Evolutionary conservation across 2,113 vertebrate genomes (phyloP).

Genomic region (Paradisaea rubra): DNA sequence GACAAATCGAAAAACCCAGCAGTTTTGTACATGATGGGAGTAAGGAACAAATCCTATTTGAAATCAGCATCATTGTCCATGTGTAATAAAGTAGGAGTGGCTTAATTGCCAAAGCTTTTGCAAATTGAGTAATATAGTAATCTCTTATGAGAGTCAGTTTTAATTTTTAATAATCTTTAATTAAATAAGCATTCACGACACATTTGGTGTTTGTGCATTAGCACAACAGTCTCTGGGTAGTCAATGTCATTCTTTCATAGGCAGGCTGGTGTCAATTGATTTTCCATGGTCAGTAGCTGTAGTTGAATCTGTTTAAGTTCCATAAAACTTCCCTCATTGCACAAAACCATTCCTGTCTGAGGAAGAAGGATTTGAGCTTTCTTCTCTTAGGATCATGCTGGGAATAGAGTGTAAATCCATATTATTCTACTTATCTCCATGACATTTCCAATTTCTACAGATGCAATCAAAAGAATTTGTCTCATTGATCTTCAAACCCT

Average conservation of each 20-base stretch:
- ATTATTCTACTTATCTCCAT: slow-evolving; percentile 33
- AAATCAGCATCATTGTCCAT: neutral
- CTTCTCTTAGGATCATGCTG: neutral
- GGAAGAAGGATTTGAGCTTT: neutral
- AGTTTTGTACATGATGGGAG: neutral
- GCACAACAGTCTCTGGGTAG: neutral
- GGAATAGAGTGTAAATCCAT: slow-evolving; percentile 14
- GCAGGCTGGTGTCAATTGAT: neutral
- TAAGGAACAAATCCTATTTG: neutral
- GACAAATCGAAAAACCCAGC: neutral
- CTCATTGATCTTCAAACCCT: slow-evolving; percentile 38
- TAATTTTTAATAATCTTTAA: slow-evolving; percentile 27
- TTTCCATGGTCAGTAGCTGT: neutral
- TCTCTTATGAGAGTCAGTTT: neutral
- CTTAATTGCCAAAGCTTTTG: neutral
- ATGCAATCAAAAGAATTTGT: slow-evolving; percentile 34
- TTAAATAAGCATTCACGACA: neutral
- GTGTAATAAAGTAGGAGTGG: neutral
- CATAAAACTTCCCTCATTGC: neutral
- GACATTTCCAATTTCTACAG: slow-evolving; percentile 47
- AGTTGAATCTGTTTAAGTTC: neutral
- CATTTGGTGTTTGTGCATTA: neutral
- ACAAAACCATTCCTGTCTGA: neutral
- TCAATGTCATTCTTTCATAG: neutral
- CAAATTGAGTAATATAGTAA: neutral